These are phyloP conservation scores for Spizella passerina DNA, from an alignment of 2,797 vertebrate species.

Conservation along the genomic window DNA sequence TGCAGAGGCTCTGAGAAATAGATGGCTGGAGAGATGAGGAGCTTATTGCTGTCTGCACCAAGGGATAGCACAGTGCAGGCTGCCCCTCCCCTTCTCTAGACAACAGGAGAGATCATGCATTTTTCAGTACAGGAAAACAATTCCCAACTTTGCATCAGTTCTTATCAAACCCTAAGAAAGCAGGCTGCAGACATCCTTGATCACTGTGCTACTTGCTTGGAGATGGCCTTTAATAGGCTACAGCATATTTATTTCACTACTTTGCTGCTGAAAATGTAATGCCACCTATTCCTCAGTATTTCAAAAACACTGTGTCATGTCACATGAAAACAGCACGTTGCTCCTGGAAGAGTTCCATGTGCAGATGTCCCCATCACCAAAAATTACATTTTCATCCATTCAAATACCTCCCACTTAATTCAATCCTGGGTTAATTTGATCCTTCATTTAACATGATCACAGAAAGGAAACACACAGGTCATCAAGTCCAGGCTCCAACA, in stretches of 20 bases:
- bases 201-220: background rate
- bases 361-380: slow-evolving; percentile 33
- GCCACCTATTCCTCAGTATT: background rate
- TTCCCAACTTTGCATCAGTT: background rate
- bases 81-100: background rate
- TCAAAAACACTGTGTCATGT: background rate
- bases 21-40: background rate
- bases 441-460: slow-evolving; percentile 60
- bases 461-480: slow-evolving; percentile 41
- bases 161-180: background rate
- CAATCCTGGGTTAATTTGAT: slow-evolving; percentile 43
- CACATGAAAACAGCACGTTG: background rate
- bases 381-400: slow-evolving; percentile 15
- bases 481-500: slow-evolving; percentile 18
- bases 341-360: background rate
- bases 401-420: slow-evolving; percentile 45
- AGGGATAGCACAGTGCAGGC: background rate
- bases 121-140: background rate
- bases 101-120: background rate
- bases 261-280: background rate
- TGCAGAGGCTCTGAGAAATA: background rate
- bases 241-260: background rate
- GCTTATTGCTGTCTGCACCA: background rate
- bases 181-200: background rate
- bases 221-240: background rate